These are phyloP conservation scores for Physocephala rufipes DNA, from an alignment of 2,888 invertebrate genomes.

Conservation along the genomic window DNA sequence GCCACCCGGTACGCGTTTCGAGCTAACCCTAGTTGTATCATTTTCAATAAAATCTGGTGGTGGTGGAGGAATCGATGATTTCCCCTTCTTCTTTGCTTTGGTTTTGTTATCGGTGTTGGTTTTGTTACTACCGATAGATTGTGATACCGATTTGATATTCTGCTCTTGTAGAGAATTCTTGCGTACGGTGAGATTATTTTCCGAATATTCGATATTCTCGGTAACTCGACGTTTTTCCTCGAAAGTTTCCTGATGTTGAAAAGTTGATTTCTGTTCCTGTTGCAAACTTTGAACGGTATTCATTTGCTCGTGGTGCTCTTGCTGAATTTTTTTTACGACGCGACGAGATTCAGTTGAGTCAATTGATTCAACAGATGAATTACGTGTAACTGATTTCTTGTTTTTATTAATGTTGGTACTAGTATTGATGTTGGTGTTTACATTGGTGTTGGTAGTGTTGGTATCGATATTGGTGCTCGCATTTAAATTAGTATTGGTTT, in stretches of 20 bases:
- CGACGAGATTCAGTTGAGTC: conserved; percentile 59
- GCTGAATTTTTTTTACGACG: conserved; percentile 53
- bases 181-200: conserved; percentile 61
- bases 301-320: conserved; percentile 48
- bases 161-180: conserved; percentile 62
- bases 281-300: conserved; percentile 49
- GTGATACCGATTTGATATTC: conserved; percentile 54
- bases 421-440: conserved; percentile 50
- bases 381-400: conserved; percentile 54
- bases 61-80: conserved; percentile 58
- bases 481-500: conserved; percentile 48
- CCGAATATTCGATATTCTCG: conserved; percentile 60
- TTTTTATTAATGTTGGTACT: conserved; percentile 53
- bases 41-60: conserved; percentile 62
- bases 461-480: conserved; percentile 53
- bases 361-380: conserved; percentile 58
- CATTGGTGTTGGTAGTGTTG: conserved; percentile 54
- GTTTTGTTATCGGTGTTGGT: conserved; percentile 57
- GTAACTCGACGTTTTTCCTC: conserved; percentile 60
- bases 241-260: conserved; percentile 57
- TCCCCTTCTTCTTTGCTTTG: conserved; percentile 56
- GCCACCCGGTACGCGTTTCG: conserved; percentile 61
- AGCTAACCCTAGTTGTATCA: conserved; percentile 58
- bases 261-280: conserved; percentile 50
- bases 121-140: conserved; percentile 48